phyloP scores from a whole-genome alignment of 2,888 invertebrate species.

The Dermolepida albohirtum region DNA sequence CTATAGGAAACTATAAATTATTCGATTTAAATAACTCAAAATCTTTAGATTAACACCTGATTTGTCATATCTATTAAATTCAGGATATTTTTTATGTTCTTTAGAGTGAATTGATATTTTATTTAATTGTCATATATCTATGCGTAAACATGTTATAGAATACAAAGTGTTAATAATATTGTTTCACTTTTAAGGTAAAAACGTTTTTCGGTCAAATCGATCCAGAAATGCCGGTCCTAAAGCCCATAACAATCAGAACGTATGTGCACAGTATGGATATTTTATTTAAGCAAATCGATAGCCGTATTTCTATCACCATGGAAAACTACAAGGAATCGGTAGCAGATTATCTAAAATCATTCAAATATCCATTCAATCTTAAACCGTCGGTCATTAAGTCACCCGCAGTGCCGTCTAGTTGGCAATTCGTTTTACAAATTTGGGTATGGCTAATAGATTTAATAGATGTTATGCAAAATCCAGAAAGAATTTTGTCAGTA shows the following conservation, averaged over 20 bases:
- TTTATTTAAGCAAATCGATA: conserved; percentile 18
- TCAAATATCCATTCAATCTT: conserved; percentile 21
- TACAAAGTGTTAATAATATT: no score
- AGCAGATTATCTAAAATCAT: conserved; percentile 20
- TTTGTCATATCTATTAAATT: no score
- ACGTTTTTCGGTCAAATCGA: neutral
- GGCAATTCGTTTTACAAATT: conserved; percentile 20
- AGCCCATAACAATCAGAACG: conserved; percentile 16
- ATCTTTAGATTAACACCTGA: no score
- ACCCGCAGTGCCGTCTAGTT: conserved; percentile 30
- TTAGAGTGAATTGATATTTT: no score
- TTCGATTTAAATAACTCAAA: no score
- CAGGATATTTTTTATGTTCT: no score
- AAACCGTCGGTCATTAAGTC: conserved; percentile 28
- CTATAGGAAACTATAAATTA: no score
- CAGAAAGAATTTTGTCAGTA: no score
- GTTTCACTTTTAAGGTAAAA: conserved; percentile 19
- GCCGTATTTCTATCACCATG: conserved; percentile 16
- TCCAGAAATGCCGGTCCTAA: conserved; percentile 20
- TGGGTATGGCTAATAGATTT: conserved; percentile 32
- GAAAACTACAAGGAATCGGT: conserved; percentile 26
- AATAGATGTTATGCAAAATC: no score
- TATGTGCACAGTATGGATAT: conserved; percentile 29
- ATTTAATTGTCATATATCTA: no score
- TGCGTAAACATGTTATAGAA: no score